phyloP scores from a whole-genome alignment of 1,140 invertebrate species.

The Odontomachus brunneus region DNA sequence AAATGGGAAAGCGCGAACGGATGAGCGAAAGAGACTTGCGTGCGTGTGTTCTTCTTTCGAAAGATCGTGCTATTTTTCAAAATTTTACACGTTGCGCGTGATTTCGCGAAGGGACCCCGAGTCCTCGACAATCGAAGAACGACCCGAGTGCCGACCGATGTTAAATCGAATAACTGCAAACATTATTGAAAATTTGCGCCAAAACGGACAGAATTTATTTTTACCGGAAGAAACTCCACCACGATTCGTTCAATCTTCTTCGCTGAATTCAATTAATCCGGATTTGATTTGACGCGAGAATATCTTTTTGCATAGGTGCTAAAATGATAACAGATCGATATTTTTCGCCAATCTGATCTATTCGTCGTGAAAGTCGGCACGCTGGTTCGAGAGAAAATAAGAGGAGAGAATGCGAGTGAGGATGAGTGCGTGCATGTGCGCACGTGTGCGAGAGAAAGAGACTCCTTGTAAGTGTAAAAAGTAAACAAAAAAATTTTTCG shows the following conservation, averaged over 20 bases:
- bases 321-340: background rate
- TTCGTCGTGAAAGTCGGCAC: conserved; percentile 32
- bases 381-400: conserved; percentile 47
- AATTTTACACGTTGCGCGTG: conserved; percentile 82
- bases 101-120: conserved; percentile 77
- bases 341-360: conserved; percentile 1
- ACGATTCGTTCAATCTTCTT: conserved; percentile 3
- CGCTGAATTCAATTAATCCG: conserved; percentile 15
- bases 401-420: background rate
- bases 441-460: conserved; percentile 54
- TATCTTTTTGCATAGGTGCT: conserved; percentile 20
- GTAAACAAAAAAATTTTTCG: conserved; percentile 80
- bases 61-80: conserved; percentile 85
- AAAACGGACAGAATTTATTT: background rate
- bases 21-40: conserved; percentile 48
- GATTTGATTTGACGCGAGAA: conserved; percentile 12
- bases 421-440: conserved; percentile 20
- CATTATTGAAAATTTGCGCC: too few species aligned
- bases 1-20: conserved; percentile 55
- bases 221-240: too few species aligned
- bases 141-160: conserved; percentile 60
- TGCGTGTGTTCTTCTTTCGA: conserved; percentile 79
- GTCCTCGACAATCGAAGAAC: conserved; percentile 80
- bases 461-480: conserved; percentile 82
- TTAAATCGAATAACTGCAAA: background rate